A percentile compares a stretch with the other conserved stretches of the same genome.
Conservation (phyloP, 2,797 vertebrate species). For the Cacajao melanocephalus region DNA sequence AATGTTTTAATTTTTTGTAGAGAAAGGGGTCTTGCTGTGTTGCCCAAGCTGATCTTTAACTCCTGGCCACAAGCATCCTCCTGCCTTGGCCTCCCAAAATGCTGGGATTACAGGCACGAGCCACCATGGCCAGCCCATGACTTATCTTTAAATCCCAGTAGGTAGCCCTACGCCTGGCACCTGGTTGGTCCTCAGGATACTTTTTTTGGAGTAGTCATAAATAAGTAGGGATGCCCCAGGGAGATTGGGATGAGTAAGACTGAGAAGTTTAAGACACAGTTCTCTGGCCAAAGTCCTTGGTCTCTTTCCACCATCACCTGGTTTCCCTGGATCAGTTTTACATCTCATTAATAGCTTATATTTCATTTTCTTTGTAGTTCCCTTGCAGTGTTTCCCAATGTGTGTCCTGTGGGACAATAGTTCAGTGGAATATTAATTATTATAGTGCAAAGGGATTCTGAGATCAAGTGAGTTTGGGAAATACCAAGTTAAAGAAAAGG, state of each 20-base stretch:
- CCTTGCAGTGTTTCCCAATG: background rate
- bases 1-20: background rate
- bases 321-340: background rate
- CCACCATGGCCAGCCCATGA: rapidly evolving
- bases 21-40: background rate
- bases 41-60: background rate
- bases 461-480: background rate
- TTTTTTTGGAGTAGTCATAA: background rate
- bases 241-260: background rate
- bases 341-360: background rate
- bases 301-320: background rate
- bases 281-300: background rate
- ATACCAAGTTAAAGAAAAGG: background rate
- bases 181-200: too few relatives aligned
- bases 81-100: background rate
- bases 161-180: background rate
- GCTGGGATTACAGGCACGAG: background rate
- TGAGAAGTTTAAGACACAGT: background rate
- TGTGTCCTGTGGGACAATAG: background rate
- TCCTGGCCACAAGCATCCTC: background rate
- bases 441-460: background rate
- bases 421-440: background rate
- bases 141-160: background rate
- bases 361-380: background rate
- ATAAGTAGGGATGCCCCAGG: background rate